phyloP scores from a whole-genome alignment of 2,113 vertebrate genomes.

The Podiceps cristatus region DNA sequence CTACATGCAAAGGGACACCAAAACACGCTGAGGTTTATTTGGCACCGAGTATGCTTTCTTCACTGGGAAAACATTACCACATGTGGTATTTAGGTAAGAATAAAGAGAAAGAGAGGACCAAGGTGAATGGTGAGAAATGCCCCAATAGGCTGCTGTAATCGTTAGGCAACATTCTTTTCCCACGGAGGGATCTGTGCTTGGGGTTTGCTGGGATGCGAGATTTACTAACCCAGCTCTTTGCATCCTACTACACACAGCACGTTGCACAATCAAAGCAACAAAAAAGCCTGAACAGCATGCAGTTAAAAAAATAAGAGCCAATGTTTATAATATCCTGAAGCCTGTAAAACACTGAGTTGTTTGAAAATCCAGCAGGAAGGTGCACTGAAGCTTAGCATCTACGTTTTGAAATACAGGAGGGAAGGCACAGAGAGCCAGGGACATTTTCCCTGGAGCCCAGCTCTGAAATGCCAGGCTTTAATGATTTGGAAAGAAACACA shows the following conservation, averaged over 20 bases:
- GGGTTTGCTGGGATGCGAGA: not conserved
- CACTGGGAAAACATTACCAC: not conserved
- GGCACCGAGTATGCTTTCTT: not conserved
- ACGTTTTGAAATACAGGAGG: not conserved
- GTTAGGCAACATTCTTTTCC: not conserved
- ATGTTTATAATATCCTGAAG: constrained; percentile 39
- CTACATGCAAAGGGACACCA: not conserved
- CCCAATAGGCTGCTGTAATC: not conserved
- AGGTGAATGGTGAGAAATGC: not conserved
- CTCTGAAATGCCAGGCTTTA: constrained; percentile 63
- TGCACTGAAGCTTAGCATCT: constrained; percentile 32
- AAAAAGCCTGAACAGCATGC: not conserved
- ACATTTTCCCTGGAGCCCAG: constrained; percentile 46
- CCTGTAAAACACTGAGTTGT: not conserved
- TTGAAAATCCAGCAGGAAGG: constrained; percentile 27
- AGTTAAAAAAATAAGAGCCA: not conserved
- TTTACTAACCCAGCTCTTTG: not conserved
- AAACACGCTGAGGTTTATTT: not conserved
- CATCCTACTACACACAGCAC: not conserved
- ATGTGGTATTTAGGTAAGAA: not conserved
- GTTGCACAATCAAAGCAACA: not conserved
- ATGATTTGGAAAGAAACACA: constrained; percentile 74
- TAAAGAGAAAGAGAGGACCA: not conserved
- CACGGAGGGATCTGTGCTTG: not conserved
- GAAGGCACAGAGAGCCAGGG: not conserved